A percentile compares a stretch with the other conserved stretches of the same genome.
Conservation (phyloP, 2,113 vertebrate genomes). For the Xenus cinereus region DNA sequence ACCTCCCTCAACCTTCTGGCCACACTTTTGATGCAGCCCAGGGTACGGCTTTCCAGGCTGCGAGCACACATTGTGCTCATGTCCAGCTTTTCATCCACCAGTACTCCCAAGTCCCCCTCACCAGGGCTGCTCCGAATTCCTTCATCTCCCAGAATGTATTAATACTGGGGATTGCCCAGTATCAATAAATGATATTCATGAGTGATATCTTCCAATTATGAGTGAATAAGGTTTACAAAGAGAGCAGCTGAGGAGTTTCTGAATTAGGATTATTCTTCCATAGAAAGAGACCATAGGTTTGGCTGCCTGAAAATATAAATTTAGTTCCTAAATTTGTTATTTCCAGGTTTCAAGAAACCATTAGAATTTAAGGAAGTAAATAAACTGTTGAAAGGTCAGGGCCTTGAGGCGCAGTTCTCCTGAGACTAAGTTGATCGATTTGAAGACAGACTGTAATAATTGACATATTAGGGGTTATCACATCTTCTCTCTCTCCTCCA, state of each 20-base stretch:
- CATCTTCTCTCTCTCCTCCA: neutral
- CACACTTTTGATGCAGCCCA: neutral
- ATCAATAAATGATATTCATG: neutral
- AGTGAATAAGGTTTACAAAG: neutral
- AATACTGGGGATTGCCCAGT: neutral
- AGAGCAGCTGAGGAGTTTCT: neutral
- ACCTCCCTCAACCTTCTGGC: neutral
- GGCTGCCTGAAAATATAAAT: neutral
- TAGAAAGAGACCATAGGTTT: neutral
- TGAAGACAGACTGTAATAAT: neutral
- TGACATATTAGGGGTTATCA: neutral
- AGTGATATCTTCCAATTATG: neutral
- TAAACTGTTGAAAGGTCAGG: neutral
- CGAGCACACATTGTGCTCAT: accelerated
- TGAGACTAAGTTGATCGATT: neutral
- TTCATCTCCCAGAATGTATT: neutral
- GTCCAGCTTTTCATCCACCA: neutral
- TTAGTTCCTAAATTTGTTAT: neutral
- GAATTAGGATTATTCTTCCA: neutral
- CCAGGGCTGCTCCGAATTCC: too few relatives aligned
- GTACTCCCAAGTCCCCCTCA: neutral
- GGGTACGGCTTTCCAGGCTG: neutral
- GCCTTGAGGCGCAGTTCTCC: neutral
- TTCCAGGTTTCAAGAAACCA: neutral
- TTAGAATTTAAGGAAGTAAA: neutral